Evolutionary conservation across 2,888 invertebrate genomes (phyloP), one percentile per base, ranked within the genome.

Genomic region (Chironomus riparius): DNA sequence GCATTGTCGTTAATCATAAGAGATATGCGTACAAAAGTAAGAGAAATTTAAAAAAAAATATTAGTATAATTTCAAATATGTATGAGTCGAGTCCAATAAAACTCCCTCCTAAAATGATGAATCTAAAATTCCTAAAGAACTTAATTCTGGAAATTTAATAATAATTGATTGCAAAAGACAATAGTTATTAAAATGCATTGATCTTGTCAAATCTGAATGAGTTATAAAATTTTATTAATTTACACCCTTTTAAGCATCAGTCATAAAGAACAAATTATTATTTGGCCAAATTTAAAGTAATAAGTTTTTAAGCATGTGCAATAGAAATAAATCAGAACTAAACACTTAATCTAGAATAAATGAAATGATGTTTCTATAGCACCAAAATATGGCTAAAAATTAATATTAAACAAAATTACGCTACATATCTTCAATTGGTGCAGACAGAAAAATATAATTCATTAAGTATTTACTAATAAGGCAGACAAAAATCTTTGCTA

Each of bases 361-460:
- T 47, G 38, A 62, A 61, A 62, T 22, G 74, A 75, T 15, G 68
- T 38, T 38, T 68, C 48, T 68, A 75, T 38, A n/a, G 21, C 22
- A 74, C 38, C 7, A 62, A 62, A 38, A 28, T 28, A 28, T 48
- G 48, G 65, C 28, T 74, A 50, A 74, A 75, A 77, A 2, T 28
- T 38, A 68, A 38, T 10, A 2, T 38, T 62, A 47, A 74, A 47
- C 21, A 68, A 61, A 24, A 71, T 62, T 62, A 74, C 74, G 74
- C 74, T 74, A 74, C 74, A 77, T 70, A 73, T 70, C 70, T 70
- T 76, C 68, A 76, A 76, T 71, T 76, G 71, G 70, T 76, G 71
- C 68, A 70, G 71, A 76, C 38, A 65, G 65, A 70, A 56, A 68
- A 21, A 69, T 4, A 47, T 61, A 68, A 65, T 74, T 61, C 18